phyloP scores from a whole-genome alignment of 2,888 invertebrate species.

The Aproaerema taeniolella region DNA sequence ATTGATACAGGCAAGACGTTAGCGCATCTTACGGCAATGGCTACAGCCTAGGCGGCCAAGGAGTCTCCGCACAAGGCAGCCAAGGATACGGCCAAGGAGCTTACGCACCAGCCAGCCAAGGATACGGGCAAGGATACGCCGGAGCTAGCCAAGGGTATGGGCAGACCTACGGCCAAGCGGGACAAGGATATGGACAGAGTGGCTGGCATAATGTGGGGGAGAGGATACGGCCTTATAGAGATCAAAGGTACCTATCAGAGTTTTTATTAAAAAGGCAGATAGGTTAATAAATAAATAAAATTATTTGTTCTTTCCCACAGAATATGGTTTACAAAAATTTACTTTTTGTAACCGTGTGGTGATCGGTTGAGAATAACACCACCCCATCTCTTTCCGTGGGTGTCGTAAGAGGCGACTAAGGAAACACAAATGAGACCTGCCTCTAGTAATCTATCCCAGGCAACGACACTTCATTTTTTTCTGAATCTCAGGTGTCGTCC shows the following conservation, averaged over 20 bases:
- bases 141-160: conserved; percentile 15
- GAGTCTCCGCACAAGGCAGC: neutral
- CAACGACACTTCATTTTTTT: too few species aligned
- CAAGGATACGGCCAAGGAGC: conserved; percentile 1
- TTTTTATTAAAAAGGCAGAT: too few species aligned
- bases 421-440: too few species aligned
- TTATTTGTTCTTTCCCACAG: too few species aligned
- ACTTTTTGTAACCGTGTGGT: too few species aligned
- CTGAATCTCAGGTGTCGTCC: too few species aligned
- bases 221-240: conserved; percentile 57
- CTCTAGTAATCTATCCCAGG: too few species aligned
- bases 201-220: conserved; percentile 65
- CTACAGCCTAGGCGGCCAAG: neutral
- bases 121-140: conserved; percentile 15
- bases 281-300: too few species aligned
- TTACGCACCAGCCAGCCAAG: conserved; percentile 18
- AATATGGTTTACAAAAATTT: too few species aligned
- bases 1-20: conserved; percentile 9
- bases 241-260: conserved; percentile 69
- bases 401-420: too few species aligned
- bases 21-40: conserved; percentile 16
- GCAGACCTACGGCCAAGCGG: conserved; percentile 24
- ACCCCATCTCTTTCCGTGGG: too few species aligned
- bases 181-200: conserved; percentile 30
- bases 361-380: too few species aligned